phyloP scores from a whole-genome alignment of 2,113 vertebrate species.

The Hemichromis elongatus region DNA sequence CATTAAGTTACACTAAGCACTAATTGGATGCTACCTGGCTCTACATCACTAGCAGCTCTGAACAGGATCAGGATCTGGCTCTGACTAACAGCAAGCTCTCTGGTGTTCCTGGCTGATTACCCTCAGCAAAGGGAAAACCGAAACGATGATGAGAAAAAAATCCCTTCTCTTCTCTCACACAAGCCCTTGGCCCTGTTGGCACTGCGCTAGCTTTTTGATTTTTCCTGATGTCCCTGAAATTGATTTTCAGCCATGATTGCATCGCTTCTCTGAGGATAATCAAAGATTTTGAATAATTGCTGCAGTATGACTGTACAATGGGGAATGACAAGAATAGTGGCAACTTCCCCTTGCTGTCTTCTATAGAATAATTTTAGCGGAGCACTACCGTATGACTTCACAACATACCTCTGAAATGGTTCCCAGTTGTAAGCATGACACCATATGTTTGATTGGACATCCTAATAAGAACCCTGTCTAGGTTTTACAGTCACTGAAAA shows the following conservation, averaged over 20 bases:
- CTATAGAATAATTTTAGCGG: slow-evolving; percentile 42
- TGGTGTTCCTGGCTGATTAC: slow-evolving; percentile 74
- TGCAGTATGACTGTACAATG: slow-evolving; percentile 60
- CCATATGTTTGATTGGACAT: slow-evolving; percentile 31
- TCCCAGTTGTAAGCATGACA: slow-evolving; percentile 59
- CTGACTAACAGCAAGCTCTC: slow-evolving; percentile 59
- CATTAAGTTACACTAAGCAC: slow-evolving; percentile 72
- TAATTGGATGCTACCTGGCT: slow-evolving; percentile 80
- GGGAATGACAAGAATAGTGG: slow-evolving; percentile 56
- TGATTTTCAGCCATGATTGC: slow-evolving; percentile 74
- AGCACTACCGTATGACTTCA: slow-evolving; percentile 63
- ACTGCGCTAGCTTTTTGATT: slow-evolving; percentile 59
- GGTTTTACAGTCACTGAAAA: slow-evolving; percentile 1
- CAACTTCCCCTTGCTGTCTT: slow-evolving; percentile 46
- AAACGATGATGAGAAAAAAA: slow-evolving; percentile 56
- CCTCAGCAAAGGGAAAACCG: slow-evolving; percentile 60
- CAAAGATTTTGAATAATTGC: slow-evolving; percentile 74
- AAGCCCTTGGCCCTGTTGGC: slow-evolving; percentile 69
- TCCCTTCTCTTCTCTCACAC: slow-evolving; percentile 43
- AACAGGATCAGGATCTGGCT: slow-evolving; percentile 67
- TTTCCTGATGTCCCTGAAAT: slow-evolving; percentile 74
- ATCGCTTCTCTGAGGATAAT: slow-evolving; percentile 67
- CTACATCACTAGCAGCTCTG: slow-evolving; percentile 67
- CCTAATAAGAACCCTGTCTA: slow-evolving; percentile 13
- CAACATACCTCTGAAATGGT: slow-evolving; percentile 63